A percentile compares a stretch with the other conserved stretches of the same genome.
Conservation (phyloP, 2,888 invertebrate species). For the Drosophila tanythrix region DNA sequence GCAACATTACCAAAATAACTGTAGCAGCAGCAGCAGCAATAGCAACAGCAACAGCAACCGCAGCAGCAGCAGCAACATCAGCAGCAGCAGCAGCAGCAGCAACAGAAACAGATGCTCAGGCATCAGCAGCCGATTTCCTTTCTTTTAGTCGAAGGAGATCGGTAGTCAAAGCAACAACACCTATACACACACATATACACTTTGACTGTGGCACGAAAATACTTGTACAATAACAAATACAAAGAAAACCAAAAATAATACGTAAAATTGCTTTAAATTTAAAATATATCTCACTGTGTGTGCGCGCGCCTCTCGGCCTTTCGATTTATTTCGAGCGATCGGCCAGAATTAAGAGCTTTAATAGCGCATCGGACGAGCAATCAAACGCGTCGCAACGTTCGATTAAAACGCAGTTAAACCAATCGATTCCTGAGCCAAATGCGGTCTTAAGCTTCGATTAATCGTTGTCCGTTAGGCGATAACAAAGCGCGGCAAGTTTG, state of each 20-base stretch:
- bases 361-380: slow-evolving; percentile 61
- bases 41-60: background rate
- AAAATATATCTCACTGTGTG: slow-evolving; percentile 73
- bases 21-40: background rate
- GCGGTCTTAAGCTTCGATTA: background rate
- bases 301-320: slow-evolving; percentile 48
- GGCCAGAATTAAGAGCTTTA: slow-evolving; percentile 72
- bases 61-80: slow-evolving; percentile 5
- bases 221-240: slow-evolving; percentile 70
- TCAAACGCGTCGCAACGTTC: slow-evolving; percentile 58
- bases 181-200: slow-evolving; percentile 9
- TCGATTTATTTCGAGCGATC: slow-evolving; percentile 82
- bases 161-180: slow-evolving; percentile 62
- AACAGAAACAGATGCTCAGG: slow-evolving; percentile 61
- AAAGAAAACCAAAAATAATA: slow-evolving; percentile 69
- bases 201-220: slow-evolving; percentile 43
- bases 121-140: slow-evolving; percentile 65
- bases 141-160: slow-evolving; percentile 73
- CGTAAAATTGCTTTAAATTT: slow-evolving; percentile 71
- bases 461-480: background rate
- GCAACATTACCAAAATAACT: slow-evolving; percentile 43
- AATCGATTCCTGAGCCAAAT: slow-evolving; percentile 15
- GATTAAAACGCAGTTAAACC: slow-evolving; percentile 21
- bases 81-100: slow-evolving; percentile 20
- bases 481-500: background rate